Evolutionary conservation across 2,797 vertebrate genomes (phyloP).

Genomic region (Toxotes lorentzi): DNA sequence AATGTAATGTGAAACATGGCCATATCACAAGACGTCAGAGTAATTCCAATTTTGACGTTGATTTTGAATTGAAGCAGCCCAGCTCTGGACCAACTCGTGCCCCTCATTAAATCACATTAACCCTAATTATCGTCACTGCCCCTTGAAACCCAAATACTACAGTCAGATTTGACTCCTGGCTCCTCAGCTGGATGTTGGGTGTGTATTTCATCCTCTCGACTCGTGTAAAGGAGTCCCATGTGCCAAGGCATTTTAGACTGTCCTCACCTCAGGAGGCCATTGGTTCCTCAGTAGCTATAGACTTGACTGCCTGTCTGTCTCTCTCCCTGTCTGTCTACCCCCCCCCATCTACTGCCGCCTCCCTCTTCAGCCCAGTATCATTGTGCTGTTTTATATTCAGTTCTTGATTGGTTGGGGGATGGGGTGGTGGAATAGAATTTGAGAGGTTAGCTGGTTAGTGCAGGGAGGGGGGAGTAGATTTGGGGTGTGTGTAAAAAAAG

Average conservation of each 20-base stretch:
- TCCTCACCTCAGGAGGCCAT: slow-evolving; percentile 77
- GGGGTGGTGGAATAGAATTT: slow-evolving; percentile 69
- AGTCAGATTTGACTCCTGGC: slow-evolving; percentile 55
- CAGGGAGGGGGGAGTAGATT: slow-evolving; percentile 55
- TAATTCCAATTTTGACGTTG: slow-evolving; percentile 71
- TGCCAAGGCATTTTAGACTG: slow-evolving; percentile 67
- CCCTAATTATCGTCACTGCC: slow-evolving; percentile 75
- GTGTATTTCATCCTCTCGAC: slow-evolving; percentile 65
- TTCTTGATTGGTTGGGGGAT: slow-evolving; percentile 83
- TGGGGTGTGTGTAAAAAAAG: slow-evolving; percentile 54
- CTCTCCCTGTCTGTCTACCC: slow-evolving; percentile 15
- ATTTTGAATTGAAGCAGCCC: slow-evolving; percentile 50
- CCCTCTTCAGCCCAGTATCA: slow-evolving; percentile 63
- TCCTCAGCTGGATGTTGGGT: slow-evolving; percentile 70
- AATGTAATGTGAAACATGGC: slow-evolving; percentile 22
- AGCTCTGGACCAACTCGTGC: slow-evolving; percentile 44
- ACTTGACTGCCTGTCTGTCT: slow-evolving; percentile 39
- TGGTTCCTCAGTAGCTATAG: slow-evolving; percentile 60
- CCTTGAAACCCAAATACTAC: slow-evolving; percentile 65
- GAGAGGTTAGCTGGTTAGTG: slow-evolving; percentile 73
- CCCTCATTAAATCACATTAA: slow-evolving; percentile 82
- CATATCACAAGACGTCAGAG: slow-evolving; percentile 59
- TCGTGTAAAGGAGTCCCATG: slow-evolving; percentile 61
- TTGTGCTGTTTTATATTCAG: slow-evolving; percentile 80
- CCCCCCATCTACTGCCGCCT: slow-evolving; percentile 17